Evolutionary conservation across 1,140 invertebrate genomes (phyloP).

Genomic region (Cryptotermes secundus): DNA sequence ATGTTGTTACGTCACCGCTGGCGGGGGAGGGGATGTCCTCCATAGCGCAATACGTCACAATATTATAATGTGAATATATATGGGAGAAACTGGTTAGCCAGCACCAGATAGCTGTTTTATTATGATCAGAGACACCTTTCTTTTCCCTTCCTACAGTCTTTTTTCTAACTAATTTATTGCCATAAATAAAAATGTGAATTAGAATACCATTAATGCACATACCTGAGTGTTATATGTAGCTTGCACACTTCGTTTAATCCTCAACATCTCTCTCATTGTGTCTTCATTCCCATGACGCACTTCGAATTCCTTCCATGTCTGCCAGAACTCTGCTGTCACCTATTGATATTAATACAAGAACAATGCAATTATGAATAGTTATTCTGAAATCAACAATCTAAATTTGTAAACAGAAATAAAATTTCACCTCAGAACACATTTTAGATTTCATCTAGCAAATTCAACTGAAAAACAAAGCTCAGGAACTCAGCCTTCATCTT

Average conservation of each 20-base stretch:
- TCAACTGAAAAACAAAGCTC: slow-evolving; percentile 11
- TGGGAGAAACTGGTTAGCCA: no score
- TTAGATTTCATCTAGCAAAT: not conserved
- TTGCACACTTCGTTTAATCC: slow-evolving; percentile 96
- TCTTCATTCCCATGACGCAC: slow-evolving; percentile 99
- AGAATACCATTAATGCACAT: not conserved
- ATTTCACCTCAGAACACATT: not conserved
- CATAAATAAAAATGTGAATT: no score
- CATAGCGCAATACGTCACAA: no score
- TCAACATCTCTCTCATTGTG: slow-evolving; percentile 97
- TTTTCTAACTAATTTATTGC: no score
- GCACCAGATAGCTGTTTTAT: no score
- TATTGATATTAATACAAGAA: slow-evolving; percentile 41
- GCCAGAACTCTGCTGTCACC: slow-evolving; percentile 94
- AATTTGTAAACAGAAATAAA: not conserved
- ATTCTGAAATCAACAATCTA: slow-evolving; percentile 21
- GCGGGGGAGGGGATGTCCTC: no score
- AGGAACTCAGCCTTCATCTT: slow-evolving; percentile 7
- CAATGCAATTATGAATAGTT: not conserved
- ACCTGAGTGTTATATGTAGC: slow-evolving; percentile 95
- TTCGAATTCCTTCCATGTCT: slow-evolving; percentile 99
- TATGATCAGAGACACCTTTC: no score
- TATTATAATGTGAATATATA: no score
- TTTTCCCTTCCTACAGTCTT: no score
- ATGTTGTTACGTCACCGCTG: no score